These are phyloP conservation scores for Creontiades dilutus DNA, from an alignment of 2,888 invertebrate genomes.

Conservation along the genomic window DNA sequence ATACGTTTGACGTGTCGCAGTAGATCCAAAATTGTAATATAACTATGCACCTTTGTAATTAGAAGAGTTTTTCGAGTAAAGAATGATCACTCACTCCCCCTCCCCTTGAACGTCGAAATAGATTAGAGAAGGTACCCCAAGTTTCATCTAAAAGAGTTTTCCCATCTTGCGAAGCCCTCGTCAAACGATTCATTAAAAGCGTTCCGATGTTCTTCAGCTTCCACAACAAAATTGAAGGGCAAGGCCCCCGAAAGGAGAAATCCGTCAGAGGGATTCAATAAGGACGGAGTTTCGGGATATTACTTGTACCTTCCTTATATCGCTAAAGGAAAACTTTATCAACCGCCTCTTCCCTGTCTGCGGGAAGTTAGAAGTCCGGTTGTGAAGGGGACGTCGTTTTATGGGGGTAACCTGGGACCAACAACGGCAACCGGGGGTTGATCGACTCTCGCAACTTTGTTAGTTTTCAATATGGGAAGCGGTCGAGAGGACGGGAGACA, in stretches of 20 bases:
- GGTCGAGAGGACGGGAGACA: conserved; percentile 27
- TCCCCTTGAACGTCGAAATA: too few relatives aligned
- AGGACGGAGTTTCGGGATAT: conserved; percentile 22
- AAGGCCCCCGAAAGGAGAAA: background rate
- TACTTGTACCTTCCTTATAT: conserved; percentile 10
- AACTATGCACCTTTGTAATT: too few relatives aligned
- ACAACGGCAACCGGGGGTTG: conserved; percentile 51
- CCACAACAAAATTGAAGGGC: background rate
- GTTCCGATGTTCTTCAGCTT: background rate
- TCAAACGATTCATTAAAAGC: background rate
- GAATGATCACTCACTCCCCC: too few relatives aligned
- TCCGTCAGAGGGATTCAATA: background rate
- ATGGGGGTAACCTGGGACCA: conserved; percentile 4
- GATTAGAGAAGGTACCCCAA: too few relatives aligned
- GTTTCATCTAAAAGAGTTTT: too few relatives aligned
- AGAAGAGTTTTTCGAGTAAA: too few relatives aligned
- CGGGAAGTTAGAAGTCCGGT: conserved; percentile 17
- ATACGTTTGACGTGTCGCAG: too few relatives aligned
- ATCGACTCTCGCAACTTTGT: conserved; percentile 73
- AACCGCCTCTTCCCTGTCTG: background rate
- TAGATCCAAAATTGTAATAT: too few relatives aligned
- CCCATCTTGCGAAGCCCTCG: background rate
- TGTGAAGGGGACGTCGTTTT: background rate
- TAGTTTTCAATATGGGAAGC: conserved; percentile 73
- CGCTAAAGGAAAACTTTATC: conserved; percentile 6